Conservation (phyloP, 2,888 invertebrate species). For the Drosophila barbarae region DNA sequence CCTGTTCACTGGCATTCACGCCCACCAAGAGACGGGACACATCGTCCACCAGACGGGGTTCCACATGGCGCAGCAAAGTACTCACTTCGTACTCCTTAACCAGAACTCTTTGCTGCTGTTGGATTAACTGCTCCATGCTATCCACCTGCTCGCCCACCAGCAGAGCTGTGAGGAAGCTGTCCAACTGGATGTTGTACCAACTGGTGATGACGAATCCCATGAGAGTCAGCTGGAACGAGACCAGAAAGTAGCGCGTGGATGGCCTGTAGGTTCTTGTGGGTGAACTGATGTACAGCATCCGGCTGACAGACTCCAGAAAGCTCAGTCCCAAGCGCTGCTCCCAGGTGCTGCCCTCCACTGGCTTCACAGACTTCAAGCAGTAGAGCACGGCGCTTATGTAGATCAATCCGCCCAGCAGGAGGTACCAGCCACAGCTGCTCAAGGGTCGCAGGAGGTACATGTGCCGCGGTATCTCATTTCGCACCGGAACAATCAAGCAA, state of each 20-base stretch:
- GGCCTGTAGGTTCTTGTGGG: conserved; percentile 34
- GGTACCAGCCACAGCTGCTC: conserved; percentile 54
- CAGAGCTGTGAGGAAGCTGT: conserved; percentile 65
- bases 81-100: conserved; percentile 58
- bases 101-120: conserved; percentile 61
- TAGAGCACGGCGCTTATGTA: conserved; percentile 45
- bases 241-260: conserved; percentile 43
- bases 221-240: conserved; percentile 49
- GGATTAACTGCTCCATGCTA: conserved; percentile 66
- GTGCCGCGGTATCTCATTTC: conserved; percentile 66
- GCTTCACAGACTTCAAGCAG: conserved; percentile 38
- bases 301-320: conserved; percentile 20
- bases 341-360: background rate
- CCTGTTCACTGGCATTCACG: conserved; percentile 63
- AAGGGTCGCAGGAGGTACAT: conserved; percentile 71
- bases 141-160: conserved; percentile 69
- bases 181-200: conserved; percentile 66
- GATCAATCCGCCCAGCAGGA: conserved; percentile 44
- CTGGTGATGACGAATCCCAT: conserved; percentile 62
- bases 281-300: conserved; percentile 11
- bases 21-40: conserved; percentile 52
- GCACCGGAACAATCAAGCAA: conserved; percentile 71
- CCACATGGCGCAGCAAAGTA: conserved; percentile 59
- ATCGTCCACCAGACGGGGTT: conserved; percentile 33
- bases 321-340: conserved; percentile 4